Evolutionary conservation across 2,113 vertebrate species (phyloP), one percentile per base, ranked within the genome.

Genomic region (Litocranius walleri): DNA sequence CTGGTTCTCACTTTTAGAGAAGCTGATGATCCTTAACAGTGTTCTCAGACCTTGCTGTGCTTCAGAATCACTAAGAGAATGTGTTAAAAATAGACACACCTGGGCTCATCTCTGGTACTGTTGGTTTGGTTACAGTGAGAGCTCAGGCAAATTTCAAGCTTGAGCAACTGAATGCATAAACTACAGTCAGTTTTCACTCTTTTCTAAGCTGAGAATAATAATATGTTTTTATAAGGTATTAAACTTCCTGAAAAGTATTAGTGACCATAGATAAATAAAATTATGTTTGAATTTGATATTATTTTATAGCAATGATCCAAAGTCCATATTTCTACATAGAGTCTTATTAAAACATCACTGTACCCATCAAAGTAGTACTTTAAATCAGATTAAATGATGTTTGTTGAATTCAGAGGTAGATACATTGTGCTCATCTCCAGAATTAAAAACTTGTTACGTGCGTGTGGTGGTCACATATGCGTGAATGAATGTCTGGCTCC

Each of bases 321-420:
- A 87, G n/a, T 95, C 17, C 56, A 6, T 86, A 56, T 94, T 88
- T 95, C 29, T 86, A 43, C 27, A 30, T 61, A 52, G 40, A 80
- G 2, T 61, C 30, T 82, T 96, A 91, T 40, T 92, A 85, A 94
- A 90, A 80, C 7, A 83, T 29, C 48, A 54, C 11, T 61, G 95
- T 92, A 78, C 12, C 21, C 62, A 48, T 54, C 77, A 77, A 88
- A 91, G 54, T 61, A 93, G 36, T 90, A 33, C 77, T 92, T 92
- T 64, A 90, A 86, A 80, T 36, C 16, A 61, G 82, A 77, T 71
- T 67, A 89, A 91, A 33, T 91, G 56, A 71, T 61, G 25, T 56
- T 57, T 89, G 23, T 97, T 93, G 85, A 97, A 82, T 82, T 85
- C 95, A 83, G 88, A 85, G 56, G 21, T 88, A 54, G 52, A 33